phyloP scores from a whole-genome alignment of 2,113 vertebrate genomes.

The Oenanthe melanoleuca region DNA sequence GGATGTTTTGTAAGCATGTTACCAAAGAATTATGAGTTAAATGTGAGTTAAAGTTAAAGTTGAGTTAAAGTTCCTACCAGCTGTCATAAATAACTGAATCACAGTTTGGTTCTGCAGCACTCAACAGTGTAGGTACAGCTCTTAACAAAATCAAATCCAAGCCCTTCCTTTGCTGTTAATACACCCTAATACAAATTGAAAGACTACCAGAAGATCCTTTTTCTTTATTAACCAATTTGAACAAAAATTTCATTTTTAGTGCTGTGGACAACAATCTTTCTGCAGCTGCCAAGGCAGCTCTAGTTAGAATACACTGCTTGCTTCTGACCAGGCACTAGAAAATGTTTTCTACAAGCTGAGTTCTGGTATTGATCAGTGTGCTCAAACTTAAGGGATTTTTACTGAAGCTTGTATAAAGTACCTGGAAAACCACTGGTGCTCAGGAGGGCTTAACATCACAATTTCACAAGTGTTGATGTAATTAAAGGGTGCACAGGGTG shows the following conservation, averaged over 20 bases:
- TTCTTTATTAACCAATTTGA: neutral
- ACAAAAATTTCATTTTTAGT: neutral
- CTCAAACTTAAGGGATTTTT: constrained; percentile 14
- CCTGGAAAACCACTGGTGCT: constrained; percentile 18
- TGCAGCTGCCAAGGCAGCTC: neutral
- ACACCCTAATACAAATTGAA: neutral
- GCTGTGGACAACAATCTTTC: neutral
- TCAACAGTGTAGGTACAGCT: neutral
- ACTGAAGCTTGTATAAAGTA: neutral
- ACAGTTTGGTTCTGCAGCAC: neutral
- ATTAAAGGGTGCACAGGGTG: neutral
- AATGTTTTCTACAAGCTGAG: constrained; percentile 10
- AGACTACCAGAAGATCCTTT: neutral
- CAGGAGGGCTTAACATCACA: constrained; percentile 8
- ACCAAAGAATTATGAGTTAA: neutral
- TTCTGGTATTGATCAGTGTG: neutral
- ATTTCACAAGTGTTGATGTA: neutral
- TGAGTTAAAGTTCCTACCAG: neutral
- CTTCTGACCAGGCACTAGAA: neutral
- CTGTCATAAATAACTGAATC: neutral
- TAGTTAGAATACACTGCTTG: neutral
- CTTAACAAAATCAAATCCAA: neutral
- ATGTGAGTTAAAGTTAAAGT: no score
- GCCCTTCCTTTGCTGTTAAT: neutral
- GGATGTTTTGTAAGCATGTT: neutral